Conservation (phyloP, 2,113 vertebrate species). For the Vulpes lagopus region DNA sequence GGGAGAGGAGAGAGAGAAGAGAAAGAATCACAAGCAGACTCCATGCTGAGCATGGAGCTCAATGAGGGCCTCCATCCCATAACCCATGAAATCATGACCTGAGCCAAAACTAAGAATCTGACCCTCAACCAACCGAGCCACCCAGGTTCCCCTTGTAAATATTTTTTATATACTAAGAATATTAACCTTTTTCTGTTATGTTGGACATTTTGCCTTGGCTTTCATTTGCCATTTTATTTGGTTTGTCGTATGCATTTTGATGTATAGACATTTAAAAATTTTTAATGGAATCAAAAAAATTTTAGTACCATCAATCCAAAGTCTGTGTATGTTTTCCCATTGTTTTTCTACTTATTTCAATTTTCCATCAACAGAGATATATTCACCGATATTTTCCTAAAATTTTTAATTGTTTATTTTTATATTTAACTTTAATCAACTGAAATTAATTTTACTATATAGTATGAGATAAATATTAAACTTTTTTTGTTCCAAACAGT, state of each 20-base stretch:
- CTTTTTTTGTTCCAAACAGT: conserved; percentile 53
- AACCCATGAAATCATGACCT: not conserved
- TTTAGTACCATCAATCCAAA: conserved; percentile 7
- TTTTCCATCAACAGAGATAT: conserved; percentile 15
- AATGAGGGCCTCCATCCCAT: no score
- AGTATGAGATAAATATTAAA: conserved; percentile 27
- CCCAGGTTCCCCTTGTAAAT: not conserved
- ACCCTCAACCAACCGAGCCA: not conserved
- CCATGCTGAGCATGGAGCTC: no score
- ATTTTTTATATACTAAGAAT: conserved; percentile 37
- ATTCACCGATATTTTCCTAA: conserved; percentile 53
- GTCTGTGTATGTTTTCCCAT: not conserved
- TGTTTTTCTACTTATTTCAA: conserved; percentile 41
- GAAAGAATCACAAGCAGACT: no score
- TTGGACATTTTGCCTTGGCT: not conserved
- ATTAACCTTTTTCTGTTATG: conserved; percentile 36
- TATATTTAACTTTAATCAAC: conserved; percentile 49
- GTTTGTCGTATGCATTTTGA: conserved; percentile 43
- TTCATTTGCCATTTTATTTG: conserved; percentile 42
- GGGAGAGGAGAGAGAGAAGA: no score
- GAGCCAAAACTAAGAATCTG: not conserved
- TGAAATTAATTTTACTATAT: conserved; percentile 60
- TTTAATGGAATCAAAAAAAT: conserved; percentile 18
- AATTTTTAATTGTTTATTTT: conserved; percentile 51
- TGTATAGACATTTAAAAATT: conserved; percentile 33